Evolutionary conservation across 2,888 invertebrate genomes (phyloP).

Genomic region (Mystacides longicornis): DNA sequence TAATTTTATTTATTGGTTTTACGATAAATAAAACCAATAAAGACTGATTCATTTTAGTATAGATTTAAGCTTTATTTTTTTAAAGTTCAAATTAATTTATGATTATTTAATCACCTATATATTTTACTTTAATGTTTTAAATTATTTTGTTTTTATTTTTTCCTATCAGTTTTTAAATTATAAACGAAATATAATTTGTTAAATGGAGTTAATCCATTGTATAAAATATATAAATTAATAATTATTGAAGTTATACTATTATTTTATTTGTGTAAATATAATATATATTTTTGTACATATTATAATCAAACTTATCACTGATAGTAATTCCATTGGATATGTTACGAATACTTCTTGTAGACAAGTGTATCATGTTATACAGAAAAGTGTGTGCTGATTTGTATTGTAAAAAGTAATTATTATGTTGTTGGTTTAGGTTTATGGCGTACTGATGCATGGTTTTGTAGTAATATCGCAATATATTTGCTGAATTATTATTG

Average conservation of each 20-base stretch:
- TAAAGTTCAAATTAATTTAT: background rate
- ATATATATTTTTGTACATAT: background rate
- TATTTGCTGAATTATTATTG: too few species aligned
- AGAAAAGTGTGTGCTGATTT: background rate
- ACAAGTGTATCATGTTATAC: background rate
- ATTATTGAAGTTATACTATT: background rate
- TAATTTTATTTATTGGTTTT: slow-evolving; percentile 13
- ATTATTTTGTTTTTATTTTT: background rate
- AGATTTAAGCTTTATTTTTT: background rate
- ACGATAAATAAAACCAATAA: background rate
- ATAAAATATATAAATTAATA: background rate
- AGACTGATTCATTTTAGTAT: background rate
- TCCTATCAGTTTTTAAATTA: background rate
- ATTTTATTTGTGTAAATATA: background rate
- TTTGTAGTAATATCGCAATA: background rate
- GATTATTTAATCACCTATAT: background rate
- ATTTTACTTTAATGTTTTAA: background rate
- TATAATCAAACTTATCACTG: background rate
- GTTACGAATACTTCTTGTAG: background rate
- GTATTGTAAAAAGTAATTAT: background rate
- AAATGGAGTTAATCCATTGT: too few species aligned
- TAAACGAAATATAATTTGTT: too few species aligned
- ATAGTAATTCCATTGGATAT: background rate
- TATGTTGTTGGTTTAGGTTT: background rate
- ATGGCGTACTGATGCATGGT: background rate